Evolutionary conservation across 2,888 invertebrate species (phyloP).

Genomic region (Stegana nigrithorax): DNA sequence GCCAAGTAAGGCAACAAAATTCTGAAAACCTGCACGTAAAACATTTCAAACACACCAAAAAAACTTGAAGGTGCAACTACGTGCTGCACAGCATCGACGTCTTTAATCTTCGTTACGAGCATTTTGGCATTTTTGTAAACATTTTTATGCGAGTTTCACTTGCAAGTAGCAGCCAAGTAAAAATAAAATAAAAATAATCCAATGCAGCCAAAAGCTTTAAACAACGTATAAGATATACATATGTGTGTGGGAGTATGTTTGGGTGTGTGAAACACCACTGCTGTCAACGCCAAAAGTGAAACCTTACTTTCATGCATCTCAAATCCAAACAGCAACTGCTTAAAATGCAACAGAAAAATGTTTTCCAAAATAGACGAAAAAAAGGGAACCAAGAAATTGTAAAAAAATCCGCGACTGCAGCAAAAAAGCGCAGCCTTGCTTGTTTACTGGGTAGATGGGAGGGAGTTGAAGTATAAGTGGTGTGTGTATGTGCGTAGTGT

Average conservation of each 20-base stretch:
- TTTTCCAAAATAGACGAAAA: neutral
- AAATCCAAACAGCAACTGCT: constrained; percentile 35
- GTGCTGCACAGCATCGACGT: constrained; percentile 46
- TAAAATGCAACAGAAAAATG: constrained; percentile 51
- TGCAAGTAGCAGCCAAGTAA: constrained; percentile 54
- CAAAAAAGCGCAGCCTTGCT: neutral
- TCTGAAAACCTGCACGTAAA: constrained; percentile 45
- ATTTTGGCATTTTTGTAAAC: constrained; percentile 57
- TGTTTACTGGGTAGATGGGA: neutral
- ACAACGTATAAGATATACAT: constrained; percentile 22
- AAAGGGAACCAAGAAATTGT: neutral
- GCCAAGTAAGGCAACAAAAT: too few relatives aligned
- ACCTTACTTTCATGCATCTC: constrained; percentile 26
- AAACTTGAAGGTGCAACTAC: constrained; percentile 48
- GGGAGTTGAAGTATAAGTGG: constrained; percentile 17
- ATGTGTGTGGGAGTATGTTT: constrained; percentile 27
- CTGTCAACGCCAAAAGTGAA: constrained; percentile 51
- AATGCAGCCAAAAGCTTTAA: constrained; percentile 29
- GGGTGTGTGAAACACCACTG: too few relatives aligned
- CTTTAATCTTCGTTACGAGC: constrained; percentile 62
- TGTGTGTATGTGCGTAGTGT: neutral
- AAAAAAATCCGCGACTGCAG: too few relatives aligned
- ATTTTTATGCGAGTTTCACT: neutral
- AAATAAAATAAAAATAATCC: constrained; percentile 41
- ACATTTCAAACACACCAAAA: constrained; percentile 50